These are phyloP conservation scores for Brassicogethes aeneus DNA, from an alignment of 2,888 invertebrate species.

Conservation along the genomic window DNA sequence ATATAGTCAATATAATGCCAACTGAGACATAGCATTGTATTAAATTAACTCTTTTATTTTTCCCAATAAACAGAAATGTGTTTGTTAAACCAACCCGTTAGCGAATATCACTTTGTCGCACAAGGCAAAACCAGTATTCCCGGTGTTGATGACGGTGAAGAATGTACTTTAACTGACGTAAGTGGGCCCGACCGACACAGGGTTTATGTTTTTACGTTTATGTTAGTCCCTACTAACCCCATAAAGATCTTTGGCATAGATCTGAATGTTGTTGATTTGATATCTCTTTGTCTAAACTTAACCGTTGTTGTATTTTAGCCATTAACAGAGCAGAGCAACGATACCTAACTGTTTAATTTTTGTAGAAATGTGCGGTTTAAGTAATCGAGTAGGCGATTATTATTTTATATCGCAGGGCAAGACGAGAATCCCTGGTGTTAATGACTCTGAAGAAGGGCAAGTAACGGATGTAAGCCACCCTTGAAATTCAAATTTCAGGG, in stretches of 20 bases:
- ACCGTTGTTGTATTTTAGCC: too few species aligned
- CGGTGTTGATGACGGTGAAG: slow-evolving; percentile 92
- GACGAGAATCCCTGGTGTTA: slow-evolving; percentile 89
- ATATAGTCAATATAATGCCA: not conserved
- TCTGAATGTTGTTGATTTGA: too few species aligned
- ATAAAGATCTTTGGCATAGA: too few species aligned
- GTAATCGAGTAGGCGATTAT: slow-evolving; percentile 80
- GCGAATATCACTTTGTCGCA: slow-evolving; percentile 90
- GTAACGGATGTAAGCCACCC: slow-evolving; percentile 65
- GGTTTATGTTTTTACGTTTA: not conserved
- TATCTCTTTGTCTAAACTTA: too few species aligned
- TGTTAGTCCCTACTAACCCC: too few species aligned
- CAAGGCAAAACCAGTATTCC: slow-evolving; percentile 97
- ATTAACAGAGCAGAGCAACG: not conserved
- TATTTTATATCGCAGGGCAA: slow-evolving; percentile 90
- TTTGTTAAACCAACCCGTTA: slow-evolving; percentile 77
- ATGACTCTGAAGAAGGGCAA: slow-evolving; percentile 85
- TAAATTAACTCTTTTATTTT: slow-evolving; percentile 2
- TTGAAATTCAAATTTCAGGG: not conserved
- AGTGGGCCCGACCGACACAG: too few species aligned
- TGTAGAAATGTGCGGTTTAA: slow-evolving; percentile 74
- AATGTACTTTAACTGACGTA: slow-evolving; percentile 84
- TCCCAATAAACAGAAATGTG: slow-evolving; percentile 53
- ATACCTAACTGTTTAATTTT: slow-evolving; percentile 22
- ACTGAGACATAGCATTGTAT: not conserved